Evolutionary conservation across 2,888 invertebrate species (phyloP).

Genomic region (Asteroscopus sphinx): DNA sequence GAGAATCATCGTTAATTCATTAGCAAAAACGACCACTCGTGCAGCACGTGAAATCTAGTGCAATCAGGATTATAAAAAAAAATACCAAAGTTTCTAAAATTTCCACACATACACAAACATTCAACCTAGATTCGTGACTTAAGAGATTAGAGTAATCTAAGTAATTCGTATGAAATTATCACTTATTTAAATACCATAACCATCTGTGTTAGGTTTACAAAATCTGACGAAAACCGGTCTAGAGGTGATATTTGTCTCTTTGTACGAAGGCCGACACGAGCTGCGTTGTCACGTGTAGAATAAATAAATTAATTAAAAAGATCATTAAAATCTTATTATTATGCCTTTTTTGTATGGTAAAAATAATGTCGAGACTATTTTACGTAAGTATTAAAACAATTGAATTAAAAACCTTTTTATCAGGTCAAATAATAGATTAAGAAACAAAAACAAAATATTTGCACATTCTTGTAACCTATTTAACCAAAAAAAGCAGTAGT

Average conservation of each 20-base stretch:
- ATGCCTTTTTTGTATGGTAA: neutral
- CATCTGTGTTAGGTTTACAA: neutral
- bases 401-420: no score
- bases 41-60: neutral
- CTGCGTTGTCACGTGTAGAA: neutral
- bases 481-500: no score
- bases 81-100: neutral
- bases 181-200: constrained; percentile 31
- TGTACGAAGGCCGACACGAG: constrained; percentile 4
- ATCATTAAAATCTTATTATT: neutral
- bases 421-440: no score
- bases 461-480: no score
- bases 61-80: neutral
- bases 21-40: no score
- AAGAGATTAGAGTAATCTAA: constrained; percentile 26
- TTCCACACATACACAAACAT: neutral
- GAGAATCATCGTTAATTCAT: no score
- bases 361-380: no score
- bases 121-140: constrained; percentile 28
- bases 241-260: constrained; percentile 2
- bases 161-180: constrained; percentile 28
- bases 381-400: no score
- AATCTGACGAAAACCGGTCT: constrained; percentile 28
- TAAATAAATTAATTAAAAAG: neutral
- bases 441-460: no score